Conservation (phyloP, 2,888 invertebrate species). For the Synergus gifuensis region DNA sequence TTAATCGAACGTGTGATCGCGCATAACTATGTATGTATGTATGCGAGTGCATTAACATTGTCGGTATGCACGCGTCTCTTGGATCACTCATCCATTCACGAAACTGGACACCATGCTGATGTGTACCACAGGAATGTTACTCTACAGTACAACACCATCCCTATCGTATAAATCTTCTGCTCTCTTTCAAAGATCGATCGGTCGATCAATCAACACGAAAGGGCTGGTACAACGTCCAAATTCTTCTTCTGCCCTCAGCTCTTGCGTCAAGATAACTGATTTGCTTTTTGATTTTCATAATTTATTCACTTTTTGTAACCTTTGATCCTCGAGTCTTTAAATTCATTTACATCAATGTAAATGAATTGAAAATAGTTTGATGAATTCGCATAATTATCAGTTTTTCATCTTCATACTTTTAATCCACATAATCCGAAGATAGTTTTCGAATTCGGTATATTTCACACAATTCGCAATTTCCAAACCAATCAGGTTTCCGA, state of each 20-base stretch:
- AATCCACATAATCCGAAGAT: no score
- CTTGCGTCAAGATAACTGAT: background rate
- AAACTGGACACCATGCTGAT: slow-evolving; percentile 53
- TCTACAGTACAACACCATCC: slow-evolving; percentile 31
- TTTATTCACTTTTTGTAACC: background rate
- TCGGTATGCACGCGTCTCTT: slow-evolving; percentile 22
- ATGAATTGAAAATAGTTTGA: no score
- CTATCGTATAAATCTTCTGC: slow-evolving; percentile 11
- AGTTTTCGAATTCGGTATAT: no score
- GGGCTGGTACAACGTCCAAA: background rate
- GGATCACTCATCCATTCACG: slow-evolving; percentile 37
- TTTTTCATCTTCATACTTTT: no score
- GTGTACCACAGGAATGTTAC: slow-evolving; percentile 47
- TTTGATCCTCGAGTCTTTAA: no score
- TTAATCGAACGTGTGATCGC: slow-evolving; percentile 26
- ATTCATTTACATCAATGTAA: no score
- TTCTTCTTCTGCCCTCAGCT: slow-evolving; percentile 1
- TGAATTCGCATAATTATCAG: no score
- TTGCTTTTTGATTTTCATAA: background rate
- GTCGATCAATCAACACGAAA: slow-evolving; percentile 11
- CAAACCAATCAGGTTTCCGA: no score
- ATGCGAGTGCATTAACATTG: slow-evolving; percentile 36
- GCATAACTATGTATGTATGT: slow-evolving; percentile 3
- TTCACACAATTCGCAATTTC: no score
- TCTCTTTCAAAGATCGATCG: slow-evolving; percentile 12